These are phyloP conservation scores for Colaptes auratus DNA, from an alignment of 2,113 vertebrate species.

Conservation along the genomic window DNA sequence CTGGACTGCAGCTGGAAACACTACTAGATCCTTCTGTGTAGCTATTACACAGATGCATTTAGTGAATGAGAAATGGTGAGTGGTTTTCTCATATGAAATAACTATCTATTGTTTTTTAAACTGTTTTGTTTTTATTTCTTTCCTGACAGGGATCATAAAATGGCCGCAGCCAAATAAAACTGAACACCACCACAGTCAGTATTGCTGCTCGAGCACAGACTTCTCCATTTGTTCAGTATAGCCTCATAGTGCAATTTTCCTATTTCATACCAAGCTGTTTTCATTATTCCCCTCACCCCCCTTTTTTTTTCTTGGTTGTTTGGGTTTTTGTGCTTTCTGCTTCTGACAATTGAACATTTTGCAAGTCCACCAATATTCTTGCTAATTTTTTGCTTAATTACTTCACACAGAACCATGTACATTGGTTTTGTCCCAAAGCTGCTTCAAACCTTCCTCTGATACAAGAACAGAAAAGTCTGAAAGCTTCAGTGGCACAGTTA, in stretches of 20 bases:
- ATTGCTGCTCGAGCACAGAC: accelerated
- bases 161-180: not conserved
- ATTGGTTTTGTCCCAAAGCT: not conserved
- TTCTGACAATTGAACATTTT: not conserved
- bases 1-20: not conserved
- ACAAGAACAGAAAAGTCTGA: not conserved
- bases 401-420: not conserved
- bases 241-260: accelerated
- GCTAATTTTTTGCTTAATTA: not conserved
- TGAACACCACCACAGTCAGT: not conserved
- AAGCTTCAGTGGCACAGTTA: not conserved
- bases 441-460: not conserved
- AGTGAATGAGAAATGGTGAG: not conserved
- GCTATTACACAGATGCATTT: not conserved
- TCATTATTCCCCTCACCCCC: not conserved
- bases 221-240: not conserved
- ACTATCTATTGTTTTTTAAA: not conserved
- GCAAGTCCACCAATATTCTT: not conserved
- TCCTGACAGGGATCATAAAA: not conserved
- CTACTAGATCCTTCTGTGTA: not conserved
- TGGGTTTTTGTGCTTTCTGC: not conserved
- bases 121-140: not conserved
- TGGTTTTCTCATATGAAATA: not conserved
- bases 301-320: no score
- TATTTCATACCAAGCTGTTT: not conserved